Evolutionary conservation across 2,113 vertebrate genomes (phyloP).

Genomic region (Entelurus aequoreus): DNA sequence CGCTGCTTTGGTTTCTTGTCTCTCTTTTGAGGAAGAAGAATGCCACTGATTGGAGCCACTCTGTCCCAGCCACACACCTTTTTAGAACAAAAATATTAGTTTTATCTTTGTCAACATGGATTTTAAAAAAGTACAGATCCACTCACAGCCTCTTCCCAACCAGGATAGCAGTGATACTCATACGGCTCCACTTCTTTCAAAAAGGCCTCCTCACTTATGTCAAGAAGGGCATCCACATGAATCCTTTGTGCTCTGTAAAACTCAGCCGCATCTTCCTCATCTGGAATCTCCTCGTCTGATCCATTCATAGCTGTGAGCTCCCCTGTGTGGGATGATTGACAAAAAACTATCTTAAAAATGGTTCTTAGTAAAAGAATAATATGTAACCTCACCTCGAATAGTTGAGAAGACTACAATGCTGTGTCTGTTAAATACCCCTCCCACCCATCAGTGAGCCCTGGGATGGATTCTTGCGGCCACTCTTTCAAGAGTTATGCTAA

Average conservation of each 20-base stretch:
- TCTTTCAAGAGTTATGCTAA: neutral
- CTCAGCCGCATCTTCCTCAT: neutral
- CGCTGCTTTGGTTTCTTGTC: conserved; percentile 46
- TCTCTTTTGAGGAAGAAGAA: conserved; percentile 64
- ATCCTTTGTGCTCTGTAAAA: conserved; percentile 43
- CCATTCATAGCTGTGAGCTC: conserved; percentile 8
- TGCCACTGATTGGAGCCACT: conserved; percentile 60
- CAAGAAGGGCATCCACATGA: conserved; percentile 68
- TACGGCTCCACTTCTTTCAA: conserved; percentile 53
- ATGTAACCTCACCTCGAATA: too few relatives aligned
- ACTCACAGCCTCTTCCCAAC: conserved; percentile 83
- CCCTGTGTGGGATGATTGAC: neutral
- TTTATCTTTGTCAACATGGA: neutral
- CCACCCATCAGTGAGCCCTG: neutral
- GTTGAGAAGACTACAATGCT: neutral
- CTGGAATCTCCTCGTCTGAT: neutral
- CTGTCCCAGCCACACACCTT: conserved; percentile 79
- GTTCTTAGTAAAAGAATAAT: neutral
- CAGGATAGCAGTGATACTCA: conserved; percentile 55
- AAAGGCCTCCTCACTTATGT: conserved; percentile 68
- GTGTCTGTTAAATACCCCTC: neutral
- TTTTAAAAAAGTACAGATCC: neutral
- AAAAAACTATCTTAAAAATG: neutral
- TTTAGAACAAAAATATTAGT: conserved; percentile 17
- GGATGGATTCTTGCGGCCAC: neutral